These are phyloP conservation scores for Tolypeutes matacus DNA, from an alignment of 2,797 vertebrate species.

Conservation along the genomic window DNA sequence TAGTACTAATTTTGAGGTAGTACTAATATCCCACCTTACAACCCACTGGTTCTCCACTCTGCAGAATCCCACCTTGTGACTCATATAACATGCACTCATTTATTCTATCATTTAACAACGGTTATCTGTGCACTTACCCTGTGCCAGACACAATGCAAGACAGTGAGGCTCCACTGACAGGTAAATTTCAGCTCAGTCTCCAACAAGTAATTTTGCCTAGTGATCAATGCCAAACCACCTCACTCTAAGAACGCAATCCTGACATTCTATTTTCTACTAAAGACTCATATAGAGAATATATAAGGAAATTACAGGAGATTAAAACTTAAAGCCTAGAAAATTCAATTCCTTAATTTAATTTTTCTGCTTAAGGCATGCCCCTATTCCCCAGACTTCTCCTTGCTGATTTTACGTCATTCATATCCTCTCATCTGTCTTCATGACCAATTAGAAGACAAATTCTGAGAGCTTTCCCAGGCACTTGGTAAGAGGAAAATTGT, in stretches of 20 bases:
- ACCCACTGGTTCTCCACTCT: neutral
- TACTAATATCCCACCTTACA: neutral
- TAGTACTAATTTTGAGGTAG: neutral
- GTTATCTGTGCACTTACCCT: neutral
- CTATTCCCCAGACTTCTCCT: neutral
- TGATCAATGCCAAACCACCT: neutral
- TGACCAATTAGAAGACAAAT: neutral
- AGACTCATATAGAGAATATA: neutral
- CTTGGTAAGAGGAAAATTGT: neutral
- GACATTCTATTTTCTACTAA: neutral
- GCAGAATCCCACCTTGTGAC: neutral
- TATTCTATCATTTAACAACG: neutral
- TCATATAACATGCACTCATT: fast-evolving
- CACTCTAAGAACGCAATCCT: neutral
- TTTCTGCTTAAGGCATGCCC: neutral
- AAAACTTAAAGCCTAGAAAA: neutral
- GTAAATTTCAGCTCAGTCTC: neutral
- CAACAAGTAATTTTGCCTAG: neutral
- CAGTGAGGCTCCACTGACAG: neutral
- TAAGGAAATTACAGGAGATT: neutral
- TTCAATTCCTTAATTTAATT: neutral
- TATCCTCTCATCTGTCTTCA: neutral
- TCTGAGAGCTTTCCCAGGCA: neutral
- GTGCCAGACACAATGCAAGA: neutral
- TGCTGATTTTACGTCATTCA: neutral